A percentile compares a stretch with the other conserved stretches of the same genome.
Conservation (phyloP, 2,113 vertebrate genomes). For the Oriolus oriolus region DNA sequence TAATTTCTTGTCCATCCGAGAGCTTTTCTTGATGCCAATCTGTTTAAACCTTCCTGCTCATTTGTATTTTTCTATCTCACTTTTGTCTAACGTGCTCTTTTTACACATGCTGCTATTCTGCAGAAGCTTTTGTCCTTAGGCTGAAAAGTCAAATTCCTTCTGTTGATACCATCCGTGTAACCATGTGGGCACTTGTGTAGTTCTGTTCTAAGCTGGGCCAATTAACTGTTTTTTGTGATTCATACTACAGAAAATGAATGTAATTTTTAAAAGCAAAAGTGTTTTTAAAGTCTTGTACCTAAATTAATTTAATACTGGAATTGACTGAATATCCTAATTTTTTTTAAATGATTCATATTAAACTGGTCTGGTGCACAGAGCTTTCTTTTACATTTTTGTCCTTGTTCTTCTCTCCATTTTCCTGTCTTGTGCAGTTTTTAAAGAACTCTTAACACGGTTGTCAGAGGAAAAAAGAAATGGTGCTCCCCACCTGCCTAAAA, state of each 20-base stretch:
- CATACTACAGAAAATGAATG: neutral
- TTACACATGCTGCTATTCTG: neutral
- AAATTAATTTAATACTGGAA: neutral
- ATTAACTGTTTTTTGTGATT: neutral
- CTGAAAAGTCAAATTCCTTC: neutral
- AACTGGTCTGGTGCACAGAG: neutral
- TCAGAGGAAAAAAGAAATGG: constrained; percentile 94
- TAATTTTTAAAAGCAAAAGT: neutral
- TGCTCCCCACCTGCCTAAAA: constrained; percentile 94
- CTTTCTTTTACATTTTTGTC: neutral
- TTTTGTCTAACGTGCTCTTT: neutral
- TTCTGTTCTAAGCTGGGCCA: neutral
- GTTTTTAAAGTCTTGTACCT: neutral
- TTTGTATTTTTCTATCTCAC: neutral
- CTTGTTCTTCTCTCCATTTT: neutral
- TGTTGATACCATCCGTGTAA: neutral
- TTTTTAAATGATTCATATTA: neutral
- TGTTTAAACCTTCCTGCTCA: neutral
- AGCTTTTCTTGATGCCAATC: neutral
- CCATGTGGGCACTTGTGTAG: neutral
- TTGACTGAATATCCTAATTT: neutral
- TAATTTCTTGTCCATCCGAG: neutral
- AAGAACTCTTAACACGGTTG: constrained; percentile 89
- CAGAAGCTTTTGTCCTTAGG: neutral
- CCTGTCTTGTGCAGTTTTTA: constrained; percentile 82